Conservation (phyloP, 1,140 invertebrate species). For the Papilio dardanus region DNA sequence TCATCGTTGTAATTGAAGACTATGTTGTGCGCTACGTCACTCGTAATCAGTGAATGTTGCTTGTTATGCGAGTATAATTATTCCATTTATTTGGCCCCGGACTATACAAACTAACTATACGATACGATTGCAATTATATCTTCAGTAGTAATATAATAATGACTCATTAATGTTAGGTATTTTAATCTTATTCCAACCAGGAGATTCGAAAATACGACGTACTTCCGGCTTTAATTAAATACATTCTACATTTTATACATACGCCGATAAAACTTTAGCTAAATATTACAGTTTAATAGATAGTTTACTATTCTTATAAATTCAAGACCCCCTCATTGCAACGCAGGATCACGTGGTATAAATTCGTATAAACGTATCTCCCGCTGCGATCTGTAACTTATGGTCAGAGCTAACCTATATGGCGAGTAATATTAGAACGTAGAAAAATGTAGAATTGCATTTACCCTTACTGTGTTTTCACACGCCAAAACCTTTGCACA, state of each 20-base stretch:
- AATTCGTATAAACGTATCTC: not conserved
- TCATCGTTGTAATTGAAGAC: constrained; percentile 49
- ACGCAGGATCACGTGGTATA: not conserved
- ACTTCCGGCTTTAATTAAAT: too few relatives aligned
- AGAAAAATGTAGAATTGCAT: not conserved
- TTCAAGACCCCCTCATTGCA: not conserved
- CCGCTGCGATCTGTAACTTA: constrained; percentile 6
- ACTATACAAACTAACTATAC: not conserved
- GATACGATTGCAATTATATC: too few relatives aligned
- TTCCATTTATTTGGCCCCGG: not conserved
- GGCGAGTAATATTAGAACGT: not conserved
- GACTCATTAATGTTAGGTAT: too few relatives aligned
- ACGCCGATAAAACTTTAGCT: too few relatives aligned
- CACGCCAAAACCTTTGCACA: not conserved
- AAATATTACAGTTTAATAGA: too few relatives aligned
- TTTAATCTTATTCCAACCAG: too few relatives aligned
- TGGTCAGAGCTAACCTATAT: not conserved
- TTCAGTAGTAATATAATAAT: too few relatives aligned
- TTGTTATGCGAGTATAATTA: constrained; percentile 16
- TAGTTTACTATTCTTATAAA: not conserved
- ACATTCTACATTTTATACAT: too few relatives aligned
- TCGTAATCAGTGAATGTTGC: constrained; percentile 33
- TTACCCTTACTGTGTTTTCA: not conserved
- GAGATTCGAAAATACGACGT: too few relatives aligned
- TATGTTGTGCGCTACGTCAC: constrained; percentile 42